These are phyloP conservation scores for Mamestra brassicae DNA, from an alignment of 2,888 invertebrate species.

Conservation along the genomic window DNA sequence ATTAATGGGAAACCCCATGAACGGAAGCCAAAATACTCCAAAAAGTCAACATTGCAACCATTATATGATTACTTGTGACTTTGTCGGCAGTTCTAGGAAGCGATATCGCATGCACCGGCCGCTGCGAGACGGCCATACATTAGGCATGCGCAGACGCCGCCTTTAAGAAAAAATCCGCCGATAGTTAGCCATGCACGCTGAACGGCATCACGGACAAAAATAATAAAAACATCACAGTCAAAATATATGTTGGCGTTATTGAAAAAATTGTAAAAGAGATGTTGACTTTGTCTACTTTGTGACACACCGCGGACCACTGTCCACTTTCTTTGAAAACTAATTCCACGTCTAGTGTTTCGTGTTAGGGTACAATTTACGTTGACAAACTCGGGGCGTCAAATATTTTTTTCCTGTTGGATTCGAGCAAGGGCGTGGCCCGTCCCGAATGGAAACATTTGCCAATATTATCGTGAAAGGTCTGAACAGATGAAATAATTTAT, in stretches of 20 bases:
- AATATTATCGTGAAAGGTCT: slow-evolving; percentile 90
- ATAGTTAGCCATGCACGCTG: slow-evolving; percentile 81
- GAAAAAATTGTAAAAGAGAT: slow-evolving; percentile 85
- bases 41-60: slow-evolving; percentile 85
- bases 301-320: slow-evolving; percentile 82
- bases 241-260: slow-evolving; percentile 88
- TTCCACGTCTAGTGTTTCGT: slow-evolving; percentile 56
- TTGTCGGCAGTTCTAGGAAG: slow-evolving; percentile 87
- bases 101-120: slow-evolving; percentile 64
- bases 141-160: slow-evolving; percentile 80
- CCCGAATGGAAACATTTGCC: slow-evolving; percentile 91
- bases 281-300: slow-evolving; percentile 88
- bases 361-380: slow-evolving; percentile 50
- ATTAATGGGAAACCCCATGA: slow-evolving; percentile 82
- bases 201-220: slow-evolving; percentile 87
- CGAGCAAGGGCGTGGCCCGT: slow-evolving; percentile 87
- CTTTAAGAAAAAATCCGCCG: slow-evolving; percentile 81
- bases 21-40: slow-evolving; percentile 89
- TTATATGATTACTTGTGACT: slow-evolving; percentile 86
- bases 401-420: slow-evolving; percentile 76
- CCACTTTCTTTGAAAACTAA: slow-evolving; percentile 49
- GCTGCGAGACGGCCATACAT: slow-evolving; percentile 75
- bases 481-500: slow-evolving; percentile 91
- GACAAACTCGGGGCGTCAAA: slow-evolving; percentile 44
- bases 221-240: slow-evolving; percentile 91